phyloP scores from a whole-genome alignment of 2,113 vertebrate genomes.

The Gymnorhina tibicen region DNA sequence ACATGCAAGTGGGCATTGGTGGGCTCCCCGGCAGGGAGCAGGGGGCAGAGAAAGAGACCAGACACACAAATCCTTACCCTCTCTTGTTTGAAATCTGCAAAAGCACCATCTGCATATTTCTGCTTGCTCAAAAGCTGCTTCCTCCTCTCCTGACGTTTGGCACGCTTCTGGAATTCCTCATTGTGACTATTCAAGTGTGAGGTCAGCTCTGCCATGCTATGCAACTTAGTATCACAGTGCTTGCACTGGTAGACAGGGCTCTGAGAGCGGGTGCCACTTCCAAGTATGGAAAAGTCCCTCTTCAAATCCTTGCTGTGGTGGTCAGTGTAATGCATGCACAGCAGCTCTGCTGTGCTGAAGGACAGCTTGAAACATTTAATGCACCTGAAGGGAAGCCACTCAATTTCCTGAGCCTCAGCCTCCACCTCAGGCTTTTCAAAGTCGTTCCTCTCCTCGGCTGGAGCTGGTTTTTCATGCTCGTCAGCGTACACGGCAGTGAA shows the following conservation, averaged over 20 bases:
- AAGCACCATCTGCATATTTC: conserved; percentile 80
- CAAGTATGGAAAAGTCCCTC: conserved; percentile 88
- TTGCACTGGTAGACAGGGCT: conserved; percentile 89
- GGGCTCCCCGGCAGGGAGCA: not conserved
- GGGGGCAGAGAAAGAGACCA: conserved; percentile 47
- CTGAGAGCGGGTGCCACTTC: conserved; percentile 71
- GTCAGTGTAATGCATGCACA: conserved; percentile 96
- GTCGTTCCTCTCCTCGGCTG: conserved; percentile 57
- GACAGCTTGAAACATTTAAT: conserved; percentile 92
- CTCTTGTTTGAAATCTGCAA: conserved; percentile 84
- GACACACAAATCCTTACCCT: conserved; percentile 80
- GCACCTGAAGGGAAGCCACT: conserved; percentile 93
- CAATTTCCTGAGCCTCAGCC: conserved; percentile 74
- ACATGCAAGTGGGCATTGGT: conserved; percentile 68
- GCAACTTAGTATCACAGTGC: conserved; percentile 90
- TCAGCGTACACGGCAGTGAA: conserved; percentile 93
- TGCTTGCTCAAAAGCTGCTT: conserved; percentile 91
- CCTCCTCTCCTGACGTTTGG: conserved; percentile 87
- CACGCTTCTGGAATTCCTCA: conserved; percentile 94
- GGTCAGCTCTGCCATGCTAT: conserved; percentile 83
- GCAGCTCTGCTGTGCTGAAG: conserved; percentile 85
- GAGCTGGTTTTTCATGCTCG: conserved; percentile 77
- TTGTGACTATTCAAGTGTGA: conserved; percentile 91
- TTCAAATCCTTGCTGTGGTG: conserved; percentile 92
- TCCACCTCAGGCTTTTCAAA: conserved; percentile 80